A percentile compares a stretch with the other conserved stretches of the same genome.
phyloP scores from a whole-genome alignment of 2,797 vertebrate genomes.

The Lagodon rhomboides region DNA sequence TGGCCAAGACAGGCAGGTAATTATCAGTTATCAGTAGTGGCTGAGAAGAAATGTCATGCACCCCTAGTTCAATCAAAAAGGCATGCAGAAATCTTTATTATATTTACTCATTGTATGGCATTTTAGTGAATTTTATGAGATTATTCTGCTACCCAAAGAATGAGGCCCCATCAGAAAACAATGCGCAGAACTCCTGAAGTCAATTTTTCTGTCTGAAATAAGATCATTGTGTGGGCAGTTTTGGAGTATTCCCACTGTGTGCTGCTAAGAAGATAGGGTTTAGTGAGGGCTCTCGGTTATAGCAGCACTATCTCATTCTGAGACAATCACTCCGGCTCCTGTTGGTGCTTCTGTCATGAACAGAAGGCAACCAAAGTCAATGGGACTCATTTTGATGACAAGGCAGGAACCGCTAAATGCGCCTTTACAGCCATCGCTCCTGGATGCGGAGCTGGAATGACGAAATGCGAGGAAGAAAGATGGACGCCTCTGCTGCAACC shows the following conservation, averaged over 20 bases:
- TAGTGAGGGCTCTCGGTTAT: conserved; percentile 42
- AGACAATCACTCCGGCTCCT: conserved; percentile 58
- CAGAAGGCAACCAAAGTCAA: conserved; percentile 79
- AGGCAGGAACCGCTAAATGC: conserved; percentile 77
- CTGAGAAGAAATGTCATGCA: too few species aligned
- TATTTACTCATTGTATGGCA: neutral
- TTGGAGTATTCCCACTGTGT: conserved; percentile 33
- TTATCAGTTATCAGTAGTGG: too few species aligned
- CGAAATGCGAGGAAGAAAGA: conserved; percentile 63
- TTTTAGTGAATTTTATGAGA: conserved; percentile 2
- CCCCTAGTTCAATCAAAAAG: neutral
- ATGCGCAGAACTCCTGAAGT: conserved; percentile 16
- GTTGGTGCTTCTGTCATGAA: conserved; percentile 67
- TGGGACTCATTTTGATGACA: conserved; percentile 81
- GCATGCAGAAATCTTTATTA: neutral
- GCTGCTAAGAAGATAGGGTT: conserved; percentile 40
- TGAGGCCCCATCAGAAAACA: conserved; percentile 16
- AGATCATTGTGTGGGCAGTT: conserved; percentile 53
- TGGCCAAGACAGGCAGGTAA: too few species aligned
- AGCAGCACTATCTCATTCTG: conserved; percentile 61
- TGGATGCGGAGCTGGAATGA: conserved; percentile 52
- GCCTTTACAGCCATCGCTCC: conserved; percentile 69
- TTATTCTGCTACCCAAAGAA: conserved; percentile 7
- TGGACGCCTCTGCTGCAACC: conserved; percentile 59
- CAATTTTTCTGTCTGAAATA: conserved; percentile 30